A percentile compares a stretch with the other conserved stretches of the same genome.
Evolutionary conservation across 2,113 vertebrate genomes (phyloP).

Genomic region (Phocoena phocoena): DNA sequence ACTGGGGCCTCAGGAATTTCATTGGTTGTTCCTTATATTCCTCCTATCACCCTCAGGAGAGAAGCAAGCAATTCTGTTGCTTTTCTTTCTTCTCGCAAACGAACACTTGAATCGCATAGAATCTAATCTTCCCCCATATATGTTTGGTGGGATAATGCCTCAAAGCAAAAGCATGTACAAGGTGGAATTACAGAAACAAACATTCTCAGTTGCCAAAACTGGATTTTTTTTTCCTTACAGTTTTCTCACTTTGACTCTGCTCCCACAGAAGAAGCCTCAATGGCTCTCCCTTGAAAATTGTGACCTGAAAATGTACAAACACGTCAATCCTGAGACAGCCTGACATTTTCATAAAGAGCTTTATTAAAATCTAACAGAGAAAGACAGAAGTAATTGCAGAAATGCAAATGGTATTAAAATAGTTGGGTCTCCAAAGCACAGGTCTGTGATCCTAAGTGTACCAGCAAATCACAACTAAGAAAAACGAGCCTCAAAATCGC

Average conservation of each 20-base stretch:
- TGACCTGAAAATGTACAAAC: constrained; percentile 39
- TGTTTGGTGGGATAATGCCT: not conserved
- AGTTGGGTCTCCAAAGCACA: not conserved
- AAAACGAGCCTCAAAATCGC: not conserved
- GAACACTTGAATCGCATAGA: not conserved
- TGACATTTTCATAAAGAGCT: constrained; percentile 44
- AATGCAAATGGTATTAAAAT: not conserved
- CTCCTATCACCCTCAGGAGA: not conserved
- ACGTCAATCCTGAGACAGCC: not conserved
- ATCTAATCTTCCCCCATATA: not conserved
- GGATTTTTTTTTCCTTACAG: not conserved
- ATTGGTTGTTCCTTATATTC: not conserved
- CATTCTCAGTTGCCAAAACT: not conserved
- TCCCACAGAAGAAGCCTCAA: not conserved
- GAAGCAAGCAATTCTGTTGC: not conserved
- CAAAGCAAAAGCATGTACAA: not conserved
- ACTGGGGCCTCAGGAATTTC: not conserved
- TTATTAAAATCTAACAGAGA: constrained; percentile 21
- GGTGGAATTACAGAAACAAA: constrained; percentile 11
- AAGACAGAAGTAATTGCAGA: constrained; percentile 41
- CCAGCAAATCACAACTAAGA: not conserved
- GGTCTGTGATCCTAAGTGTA: not conserved
- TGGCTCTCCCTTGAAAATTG: not conserved
- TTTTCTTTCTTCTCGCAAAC: not conserved
- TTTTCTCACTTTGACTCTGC: not conserved